These are phyloP conservation scores for Aspidoscelis tigris DNA, from an alignment of 2,113 vertebrate genomes.

Conservation along the genomic window DNA sequence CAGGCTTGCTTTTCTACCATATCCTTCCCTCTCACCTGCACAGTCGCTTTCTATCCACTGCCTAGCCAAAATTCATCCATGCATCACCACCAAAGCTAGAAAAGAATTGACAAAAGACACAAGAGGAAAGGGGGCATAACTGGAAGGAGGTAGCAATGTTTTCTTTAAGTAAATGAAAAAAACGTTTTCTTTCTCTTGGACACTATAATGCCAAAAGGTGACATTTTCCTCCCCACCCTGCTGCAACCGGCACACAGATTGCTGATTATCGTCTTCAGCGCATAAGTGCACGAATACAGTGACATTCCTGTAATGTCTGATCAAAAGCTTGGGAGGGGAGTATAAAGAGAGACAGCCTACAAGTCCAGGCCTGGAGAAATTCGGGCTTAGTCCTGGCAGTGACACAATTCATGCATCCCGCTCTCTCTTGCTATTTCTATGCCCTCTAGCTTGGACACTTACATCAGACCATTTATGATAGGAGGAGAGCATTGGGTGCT, in stretches of 20 bases:
- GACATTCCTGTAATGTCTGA: conserved; percentile 57
- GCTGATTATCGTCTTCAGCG: conserved; percentile 24
- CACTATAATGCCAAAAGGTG: conserved; percentile 27
- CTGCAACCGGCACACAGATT: background rate
- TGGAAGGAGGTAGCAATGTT: background rate
- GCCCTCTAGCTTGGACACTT: conserved; percentile 70
- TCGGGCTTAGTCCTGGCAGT: conserved; percentile 55
- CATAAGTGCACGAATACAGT: conserved; percentile 47
- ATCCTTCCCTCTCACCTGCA: accelerated
- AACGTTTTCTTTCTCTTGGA: background rate
- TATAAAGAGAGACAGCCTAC: conserved; percentile 48
- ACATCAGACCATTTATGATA: conserved; percentile 53
- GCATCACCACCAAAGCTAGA: background rate
- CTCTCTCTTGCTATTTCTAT: conserved; percentile 54
- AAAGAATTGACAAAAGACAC: background rate
- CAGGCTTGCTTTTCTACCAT: background rate
- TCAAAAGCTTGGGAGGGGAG: conserved; percentile 52
- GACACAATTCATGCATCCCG: conserved; percentile 46
- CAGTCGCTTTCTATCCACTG: background rate
- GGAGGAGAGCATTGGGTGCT: conserved; percentile 42
- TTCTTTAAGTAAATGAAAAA: conserved; percentile 30
- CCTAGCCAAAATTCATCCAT: conserved; percentile 7
- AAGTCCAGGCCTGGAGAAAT: conserved; percentile 43
- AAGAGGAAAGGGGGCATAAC: background rate
- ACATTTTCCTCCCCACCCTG: conserved; percentile 17